Evolutionary conservation across 2,888 invertebrate species (phyloP), one percentile per base, ranked within the genome.

Genomic region (Drosophila cognata): DNA sequence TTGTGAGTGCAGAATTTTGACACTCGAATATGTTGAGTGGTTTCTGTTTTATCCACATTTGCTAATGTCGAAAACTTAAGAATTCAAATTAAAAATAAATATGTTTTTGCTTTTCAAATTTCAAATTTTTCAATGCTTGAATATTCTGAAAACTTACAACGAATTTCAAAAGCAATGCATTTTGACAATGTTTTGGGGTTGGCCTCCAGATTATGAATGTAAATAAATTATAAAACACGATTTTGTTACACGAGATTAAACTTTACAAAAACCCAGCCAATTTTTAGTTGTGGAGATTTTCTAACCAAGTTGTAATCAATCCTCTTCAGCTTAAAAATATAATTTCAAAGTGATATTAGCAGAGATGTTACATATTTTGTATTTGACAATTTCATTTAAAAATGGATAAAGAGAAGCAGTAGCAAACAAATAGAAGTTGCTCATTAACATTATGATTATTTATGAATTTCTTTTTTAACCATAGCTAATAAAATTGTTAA

Each of bases 401-500:
- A 46, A 31, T n/a, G 53, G 48, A 36, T n/a, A 58, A 31, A 52
- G 63, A 2, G 33, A 33, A 50, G 53, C 67, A 74, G 66, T 62
- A 80, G 48, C 62, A 74, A 59, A 46, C 55, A 64, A 56, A 53
- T 84, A 59, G 82, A 74, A 79, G 80, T 88, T 82, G 85, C 82
- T 88, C 83, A 82, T 88, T 83, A 85, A 79, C 66, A 77, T 82
- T 79, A 43, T 71, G 71, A 71, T 74, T 77, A 74, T 87, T 87
- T 85, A 87, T 89, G 89, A 89, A 89, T 84, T 82, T 31, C 43
- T 43, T 89, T 89, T 71, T 69, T 81, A 78, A 83, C 88, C 87
- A 83, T 85, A 85, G 88, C 87, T 87, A 89, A 87, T 87, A 87
- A 87, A 87, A 89, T 76, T 73, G 85, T 87, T 85, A 87, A 89